Percentiles rank a stretch among this genome's conserved stretches.
phyloP scores from a whole-genome alignment of 2,888 invertebrate genomes.

The Pemphredon lugubris region DNA sequence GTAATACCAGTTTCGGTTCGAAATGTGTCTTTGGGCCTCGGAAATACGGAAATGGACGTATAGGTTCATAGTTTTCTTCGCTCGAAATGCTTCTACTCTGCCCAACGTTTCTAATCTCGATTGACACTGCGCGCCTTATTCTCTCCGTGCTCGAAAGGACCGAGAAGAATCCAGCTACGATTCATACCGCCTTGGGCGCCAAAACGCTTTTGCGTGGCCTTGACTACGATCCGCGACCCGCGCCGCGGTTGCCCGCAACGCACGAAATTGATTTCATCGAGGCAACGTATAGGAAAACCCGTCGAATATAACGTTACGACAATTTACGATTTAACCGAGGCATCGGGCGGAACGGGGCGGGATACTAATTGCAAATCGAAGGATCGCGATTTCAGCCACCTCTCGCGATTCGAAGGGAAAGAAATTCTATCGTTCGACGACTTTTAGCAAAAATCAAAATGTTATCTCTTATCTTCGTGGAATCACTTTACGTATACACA shows the following conservation, averaged over 20 bases:
- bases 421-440: too few relatives aligned
- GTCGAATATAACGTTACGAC: slow-evolving; percentile 4
- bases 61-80: too few relatives aligned
- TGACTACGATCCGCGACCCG: slow-evolving; percentile 10
- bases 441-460: too few relatives aligned
- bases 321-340: slow-evolving; percentile 23
- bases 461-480: too few relatives aligned
- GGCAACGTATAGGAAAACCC: neutral
- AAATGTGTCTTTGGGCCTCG: too few relatives aligned
- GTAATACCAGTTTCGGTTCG: neutral
- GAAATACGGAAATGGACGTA: too few relatives aligned
- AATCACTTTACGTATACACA: too few relatives aligned
- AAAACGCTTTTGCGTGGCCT: slow-evolving; percentile 21
- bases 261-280: slow-evolving; percentile 35
- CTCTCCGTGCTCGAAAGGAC: slow-evolving; percentile 4
- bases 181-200: slow-evolving; percentile 20
- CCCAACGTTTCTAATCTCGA: slow-evolving; percentile 19
- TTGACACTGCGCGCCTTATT: slow-evolving; percentile 9
- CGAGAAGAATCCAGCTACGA: neutral
- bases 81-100: too few relatives aligned
- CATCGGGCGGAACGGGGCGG: slow-evolving; percentile 10
- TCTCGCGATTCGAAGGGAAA: too few relatives aligned
- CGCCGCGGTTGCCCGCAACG: slow-evolving; percentile 16
- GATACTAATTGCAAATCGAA: too few relatives aligned
- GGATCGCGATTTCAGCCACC: too few relatives aligned